Conservation (phyloP, 2,113 vertebrate genomes). For the Octodon degus region DNA sequence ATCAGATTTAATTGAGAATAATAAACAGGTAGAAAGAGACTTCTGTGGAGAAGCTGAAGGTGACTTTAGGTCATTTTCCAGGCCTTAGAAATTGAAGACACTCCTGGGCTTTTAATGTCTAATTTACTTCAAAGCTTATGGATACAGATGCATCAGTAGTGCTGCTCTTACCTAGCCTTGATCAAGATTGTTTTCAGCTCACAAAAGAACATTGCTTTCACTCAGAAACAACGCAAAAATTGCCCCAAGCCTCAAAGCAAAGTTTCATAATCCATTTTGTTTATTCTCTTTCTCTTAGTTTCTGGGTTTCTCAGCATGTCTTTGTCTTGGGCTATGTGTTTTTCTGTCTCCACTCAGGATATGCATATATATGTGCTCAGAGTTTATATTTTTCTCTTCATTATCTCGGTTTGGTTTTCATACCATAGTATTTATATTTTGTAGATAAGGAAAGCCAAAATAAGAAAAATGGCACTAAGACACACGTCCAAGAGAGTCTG, state of each 20-base stretch:
- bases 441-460: background rate
- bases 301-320: background rate
- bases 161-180: constrained; percentile 68
- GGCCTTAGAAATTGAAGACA: constrained; percentile 61
- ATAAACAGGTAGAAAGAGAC: constrained; percentile 44
- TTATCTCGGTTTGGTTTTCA: constrained; percentile 65
- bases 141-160: constrained; percentile 53
- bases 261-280: constrained; percentile 69
- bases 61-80: constrained; percentile 52
- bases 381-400: constrained; percentile 39
- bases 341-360: constrained; percentile 49
- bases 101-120: constrained; percentile 27
- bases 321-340: constrained; percentile 55
- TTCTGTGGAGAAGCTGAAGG: constrained; percentile 40
- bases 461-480: background rate
- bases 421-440: background rate
- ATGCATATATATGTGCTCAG: background rate
- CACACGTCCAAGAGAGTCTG: background rate
- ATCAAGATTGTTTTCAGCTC: constrained; percentile 73
- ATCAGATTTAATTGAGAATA: constrained; percentile 69
- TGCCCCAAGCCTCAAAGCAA: constrained; percentile 77
- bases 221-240: constrained; percentile 71
- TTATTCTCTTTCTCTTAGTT: constrained; percentile 59
- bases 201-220: constrained; percentile 76
- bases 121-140: constrained; percentile 80